Evolutionary conservation across 2,888 invertebrate genomes (phyloP).

Genomic region (Stenolophus ochropezus): DNA sequence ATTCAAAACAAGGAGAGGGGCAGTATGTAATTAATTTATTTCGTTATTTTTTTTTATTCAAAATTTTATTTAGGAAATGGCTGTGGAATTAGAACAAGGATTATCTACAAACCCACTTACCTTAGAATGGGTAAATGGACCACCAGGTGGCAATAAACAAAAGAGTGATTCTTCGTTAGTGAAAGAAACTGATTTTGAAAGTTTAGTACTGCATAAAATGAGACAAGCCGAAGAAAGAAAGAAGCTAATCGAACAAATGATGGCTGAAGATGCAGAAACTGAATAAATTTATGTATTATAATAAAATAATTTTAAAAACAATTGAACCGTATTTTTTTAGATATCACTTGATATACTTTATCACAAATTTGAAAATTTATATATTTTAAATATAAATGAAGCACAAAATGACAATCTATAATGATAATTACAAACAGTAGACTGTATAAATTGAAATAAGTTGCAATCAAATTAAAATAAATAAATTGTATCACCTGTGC

Average conservation of each 20-base stretch:
- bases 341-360: no score
- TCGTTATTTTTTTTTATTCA: background rate
- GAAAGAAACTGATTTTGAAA: slow-evolving; percentile 86
- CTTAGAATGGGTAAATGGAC: slow-evolving; percentile 81
- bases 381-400: no score
- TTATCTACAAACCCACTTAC: slow-evolving; percentile 82
- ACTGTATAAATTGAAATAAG: no score
- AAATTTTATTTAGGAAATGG: slow-evolving; percentile 73
- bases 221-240: slow-evolving; percentile 91
- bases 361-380: no score
- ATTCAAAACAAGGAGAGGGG: slow-evolving; percentile 78
- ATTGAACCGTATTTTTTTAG: no score
- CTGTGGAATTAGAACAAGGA: slow-evolving; percentile 77
- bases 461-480: slow-evolving; percentile 37
- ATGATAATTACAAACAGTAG: no score
- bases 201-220: slow-evolving; percentile 85
- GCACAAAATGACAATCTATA: no score
- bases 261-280: slow-evolving; percentile 76
- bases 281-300: slow-evolving; percentile 20
- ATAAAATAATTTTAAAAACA: no score
- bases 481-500: background rate
- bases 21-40: slow-evolving; percentile 73
- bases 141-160: slow-evolving; percentile 71
- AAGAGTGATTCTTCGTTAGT: slow-evolving; percentile 72
- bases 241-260: slow-evolving; percentile 82